Base-by-base conservation (phyloP, 2,888 invertebrate genomes). In the Thecophora atra region DNA sequence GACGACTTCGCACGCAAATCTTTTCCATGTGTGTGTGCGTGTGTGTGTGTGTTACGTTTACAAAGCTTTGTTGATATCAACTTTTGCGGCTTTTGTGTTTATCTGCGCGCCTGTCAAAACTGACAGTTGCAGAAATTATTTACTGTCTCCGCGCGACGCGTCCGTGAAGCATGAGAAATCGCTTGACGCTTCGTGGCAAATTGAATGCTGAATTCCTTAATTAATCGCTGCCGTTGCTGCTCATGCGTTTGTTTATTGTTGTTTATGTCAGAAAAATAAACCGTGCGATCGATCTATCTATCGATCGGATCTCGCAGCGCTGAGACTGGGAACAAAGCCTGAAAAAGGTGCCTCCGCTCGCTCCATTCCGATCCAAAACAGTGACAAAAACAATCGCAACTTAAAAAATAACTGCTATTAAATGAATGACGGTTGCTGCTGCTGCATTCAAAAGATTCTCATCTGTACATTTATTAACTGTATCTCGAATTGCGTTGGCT, bases 201-300 rank as follows among this genome's bases (percentile, higher is more conserved):
- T 64, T 47, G 64, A 47, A 47, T 64, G 44, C 44, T 47, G 64
- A 47, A 47, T 64, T 64, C 44, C 17, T 42, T 63, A 19, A 42
- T 67, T 67, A 67, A 67, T 67, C 42, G 30, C 42, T 70, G 66
- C 8, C 58, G 68, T 56, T 68, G 37, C 11, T 26, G 56, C 26
- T 54, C 60, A 37, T n/a, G 67, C 60, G 62, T 52, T 67, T 66
- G 24, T 30, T 51, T 63, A 58, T 74, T 70, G 51, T 47, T 72
- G 65, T 71, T 70, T 70, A 62, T 42, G 54, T 37, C 58, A 30
- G 26, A 69, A 69, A 60, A 54, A 64, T 21, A 44, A 64, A 64
- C 28, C 64, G 64, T 24, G 64, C 64, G 64, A 64, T 64, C 60
- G 60, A 58, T 60, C 51, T 69, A 21, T 60, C 13, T 37, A 60